Conservation (phyloP, 2,888 invertebrate species). For the Drosophila testacea region DNA sequence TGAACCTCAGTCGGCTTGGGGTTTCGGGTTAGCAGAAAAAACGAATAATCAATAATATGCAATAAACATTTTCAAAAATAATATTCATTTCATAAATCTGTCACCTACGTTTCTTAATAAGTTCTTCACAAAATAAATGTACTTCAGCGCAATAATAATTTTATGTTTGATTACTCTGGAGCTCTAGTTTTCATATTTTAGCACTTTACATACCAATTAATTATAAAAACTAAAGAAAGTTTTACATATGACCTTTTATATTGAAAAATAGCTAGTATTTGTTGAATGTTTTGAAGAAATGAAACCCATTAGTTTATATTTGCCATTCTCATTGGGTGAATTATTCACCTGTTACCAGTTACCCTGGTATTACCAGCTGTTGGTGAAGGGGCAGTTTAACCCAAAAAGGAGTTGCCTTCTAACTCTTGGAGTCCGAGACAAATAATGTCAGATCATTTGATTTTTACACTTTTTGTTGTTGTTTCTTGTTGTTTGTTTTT, state of each 20-base stretch:
- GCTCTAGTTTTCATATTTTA: no score
- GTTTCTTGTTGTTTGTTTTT: background rate
- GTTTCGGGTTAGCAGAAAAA: no score
- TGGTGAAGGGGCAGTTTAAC: conserved; percentile 3
- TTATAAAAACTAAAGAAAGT: background rate
- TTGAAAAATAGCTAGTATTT: conserved; percentile 17
- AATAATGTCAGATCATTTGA: conserved; percentile 61
- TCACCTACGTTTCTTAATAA: no score
- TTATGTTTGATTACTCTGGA: no score
- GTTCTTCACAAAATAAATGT: no score
- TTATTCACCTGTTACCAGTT: conserved; percentile 34
- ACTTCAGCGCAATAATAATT: no score
- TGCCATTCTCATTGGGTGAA: conserved; percentile 6
- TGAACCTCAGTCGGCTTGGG: no score
- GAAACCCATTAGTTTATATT: conserved; percentile 36
- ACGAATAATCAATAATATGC: no score
- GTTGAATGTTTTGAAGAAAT: conserved; percentile 36
- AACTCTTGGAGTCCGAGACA: conserved; percentile 5
- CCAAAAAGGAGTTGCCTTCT: background rate
- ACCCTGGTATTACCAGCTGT: conserved; percentile 2
- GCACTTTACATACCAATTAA: background rate
- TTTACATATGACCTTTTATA: conserved; percentile 17
- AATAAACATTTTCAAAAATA: no score
- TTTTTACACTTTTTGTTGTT: conserved; percentile 34
- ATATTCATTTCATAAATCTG: no score